These are phyloP conservation scores for Enteromius argenteus DNA, from an alignment of 2,797 vertebrate species.

Conservation along the genomic window DNA sequence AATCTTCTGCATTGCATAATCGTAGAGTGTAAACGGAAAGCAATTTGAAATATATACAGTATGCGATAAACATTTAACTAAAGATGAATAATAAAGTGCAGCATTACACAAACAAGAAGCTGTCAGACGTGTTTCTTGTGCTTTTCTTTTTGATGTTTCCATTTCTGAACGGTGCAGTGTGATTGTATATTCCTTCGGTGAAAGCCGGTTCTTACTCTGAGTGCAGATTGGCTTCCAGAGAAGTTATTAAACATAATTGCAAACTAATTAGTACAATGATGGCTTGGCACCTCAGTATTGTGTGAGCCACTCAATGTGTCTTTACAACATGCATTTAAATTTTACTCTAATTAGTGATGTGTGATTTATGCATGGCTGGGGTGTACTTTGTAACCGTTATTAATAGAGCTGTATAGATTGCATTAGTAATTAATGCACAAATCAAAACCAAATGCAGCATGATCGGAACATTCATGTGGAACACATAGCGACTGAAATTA, in stretches of 20 bases:
- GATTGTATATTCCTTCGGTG: conserved; percentile 63
- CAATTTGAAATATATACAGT: conserved; percentile 18
- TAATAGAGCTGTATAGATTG: conserved; percentile 83
- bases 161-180: conserved; percentile 46
- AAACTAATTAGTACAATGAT: conserved; percentile 85
- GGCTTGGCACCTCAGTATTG: conserved; percentile 81
- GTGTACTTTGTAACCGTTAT: conserved; percentile 82
- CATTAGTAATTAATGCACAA: conserved; percentile 82
- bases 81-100: conserved; percentile 28
- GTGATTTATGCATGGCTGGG: conserved; percentile 81
- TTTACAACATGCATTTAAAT: conserved; percentile 85
- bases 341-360: conserved; percentile 84
- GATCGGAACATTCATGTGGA: conserved; percentile 63
- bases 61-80: conserved; percentile 29
- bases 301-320: conserved; percentile 80
- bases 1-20: background rate
- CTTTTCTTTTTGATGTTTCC: conserved; percentile 52
- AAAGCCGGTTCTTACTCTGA: conserved; percentile 69
- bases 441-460: conserved; percentile 78
- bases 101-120: conserved; percentile 61
- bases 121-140: conserved; percentile 57
- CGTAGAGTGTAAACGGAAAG: conserved; percentile 8
- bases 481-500: conserved; percentile 61
- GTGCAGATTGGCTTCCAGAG: conserved; percentile 80
- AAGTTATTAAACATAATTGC: conserved; percentile 87